Base-by-base conservation (phyloP, 2,888 invertebrate genomes). In the Euphydryas editha region DNA sequence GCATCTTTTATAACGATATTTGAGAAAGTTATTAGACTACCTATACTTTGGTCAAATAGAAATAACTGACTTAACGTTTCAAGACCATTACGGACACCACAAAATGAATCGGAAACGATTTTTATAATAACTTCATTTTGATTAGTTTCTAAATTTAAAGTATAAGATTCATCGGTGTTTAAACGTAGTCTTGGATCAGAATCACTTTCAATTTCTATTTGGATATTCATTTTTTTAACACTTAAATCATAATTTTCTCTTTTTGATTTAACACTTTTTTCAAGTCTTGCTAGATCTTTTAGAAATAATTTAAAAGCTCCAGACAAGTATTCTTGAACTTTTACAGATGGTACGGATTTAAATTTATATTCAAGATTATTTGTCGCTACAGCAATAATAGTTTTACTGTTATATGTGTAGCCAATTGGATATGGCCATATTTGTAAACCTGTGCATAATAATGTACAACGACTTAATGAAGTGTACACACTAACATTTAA, bases 361-460 rank as follows among this genome's bases (percentile, higher is more conserved):
- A 90, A 87, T 75, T 93, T 92, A 69, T 94, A 92, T 68, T 93
- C 90, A 0, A 95, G 77, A 69, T 93, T 94, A 17, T 90, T 87
- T 15, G 93, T 91, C 11, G 93, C 84, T 72, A 95, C 90, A 30
- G 92, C 87, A 15, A 95, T 87, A 8, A 95, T 92, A 39, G 93
- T 93, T 21, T 93, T 93, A 67, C 95, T 95, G 30, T 95, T 93
- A 37, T 91, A 83, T 0, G 95, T 93, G 62, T 94, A 94, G 0
- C 95, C 95, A n/a, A 95, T 95, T 1, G 97, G 97, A 76, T 94
- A 93, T 0, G 97, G 97, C 97, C 96, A 97, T 0, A 96, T 85
- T 72, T 96, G 95, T 5, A 94, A 93, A 17, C 94, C 93, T 62
- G 95, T 95, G 80, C 97, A 97, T 2, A 95, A 86, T 81, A 97